Conservation (phyloP, 2,888 invertebrate species). For the Agelastica alni region DNA sequence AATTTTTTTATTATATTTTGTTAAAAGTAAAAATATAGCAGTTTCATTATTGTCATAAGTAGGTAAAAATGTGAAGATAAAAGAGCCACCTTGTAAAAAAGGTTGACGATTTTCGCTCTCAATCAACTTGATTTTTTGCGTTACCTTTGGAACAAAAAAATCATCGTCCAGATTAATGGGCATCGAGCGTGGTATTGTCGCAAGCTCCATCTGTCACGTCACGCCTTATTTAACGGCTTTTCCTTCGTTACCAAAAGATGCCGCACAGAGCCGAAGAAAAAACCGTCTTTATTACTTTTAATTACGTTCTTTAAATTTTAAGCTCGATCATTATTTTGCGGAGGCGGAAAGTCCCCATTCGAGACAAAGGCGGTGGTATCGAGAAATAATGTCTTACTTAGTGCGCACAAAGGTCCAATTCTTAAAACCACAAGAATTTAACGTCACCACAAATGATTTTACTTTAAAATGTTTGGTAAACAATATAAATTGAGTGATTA, state of each 20-base stretch:
- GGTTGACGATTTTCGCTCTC: background rate
- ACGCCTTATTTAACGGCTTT: slow-evolving; percentile 52
- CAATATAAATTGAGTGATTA: no score
- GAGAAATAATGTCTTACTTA: no score
- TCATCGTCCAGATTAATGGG: background rate
- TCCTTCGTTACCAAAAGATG: slow-evolving; percentile 45
- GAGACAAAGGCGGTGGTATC: background rate
- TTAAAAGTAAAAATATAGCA: no score
- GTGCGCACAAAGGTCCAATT: no score
- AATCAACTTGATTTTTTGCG: background rate
- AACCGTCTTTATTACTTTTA: slow-evolving; percentile 53
- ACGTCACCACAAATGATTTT: no score
- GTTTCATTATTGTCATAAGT: no score
- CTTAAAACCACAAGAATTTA: no score
- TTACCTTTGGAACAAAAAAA: background rate
- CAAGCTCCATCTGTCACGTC: slow-evolving; percentile 51
- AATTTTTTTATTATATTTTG: no score
- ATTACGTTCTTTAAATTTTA: slow-evolving; percentile 49
- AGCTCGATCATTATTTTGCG: slow-evolving; percentile 46
- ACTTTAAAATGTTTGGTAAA: no score
- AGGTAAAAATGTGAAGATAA: no score
- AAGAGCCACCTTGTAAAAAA: no score
- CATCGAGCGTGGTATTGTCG: slow-evolving; percentile 38
- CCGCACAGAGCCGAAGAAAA: slow-evolving; percentile 39
- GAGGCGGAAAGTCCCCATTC: slow-evolving; percentile 1